Evolutionary conservation across 2,113 vertebrate species (phyloP).

Genomic region (mouse (Mus musculus)): GRCm39 chr10:94777501-94778000

Average conservation of each 20-base stretch:
- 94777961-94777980: conserved; percentile 7
- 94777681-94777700: conserved; percentile 71
- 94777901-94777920: conserved; percentile 45
- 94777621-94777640: conserved; percentile 53
- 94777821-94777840: background rate
- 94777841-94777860: background rate
- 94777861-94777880: conserved; percentile 69
- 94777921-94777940: conserved; percentile 4
- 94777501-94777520: conserved; percentile 57
- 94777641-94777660: conserved; percentile 71
- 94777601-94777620: conserved; percentile 8
- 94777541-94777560: background rate
- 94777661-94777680: conserved; percentile 57
- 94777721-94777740: conserved; percentile 78
- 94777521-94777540: conserved; percentile 65
- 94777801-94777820: conserved; percentile 72
- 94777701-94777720: conserved; percentile 73
- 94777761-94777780: conserved; percentile 69
- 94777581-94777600: conserved; percentile 58
- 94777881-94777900: background rate
- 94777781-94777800: conserved; percentile 76
- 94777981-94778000: background rate
- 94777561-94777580: background rate
- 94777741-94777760: conserved; percentile 66
- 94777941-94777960: background rate